phyloP scores from a whole-genome alignment of 2,113 vertebrate species.

The Cairina moschata region DNA sequence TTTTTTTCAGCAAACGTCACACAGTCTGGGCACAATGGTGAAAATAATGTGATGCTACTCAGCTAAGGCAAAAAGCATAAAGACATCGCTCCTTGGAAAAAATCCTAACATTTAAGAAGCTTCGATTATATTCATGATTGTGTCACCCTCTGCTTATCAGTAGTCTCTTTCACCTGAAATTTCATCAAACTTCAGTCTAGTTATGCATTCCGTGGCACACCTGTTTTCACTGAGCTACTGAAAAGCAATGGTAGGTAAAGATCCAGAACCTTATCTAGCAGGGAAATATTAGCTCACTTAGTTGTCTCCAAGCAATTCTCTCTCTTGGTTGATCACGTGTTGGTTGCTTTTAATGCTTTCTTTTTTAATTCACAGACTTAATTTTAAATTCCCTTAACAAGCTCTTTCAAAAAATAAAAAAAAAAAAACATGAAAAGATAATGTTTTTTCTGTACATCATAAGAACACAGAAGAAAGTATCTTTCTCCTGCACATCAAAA shows the following conservation, averaged over 20 bases:
- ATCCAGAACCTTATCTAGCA: not conserved
- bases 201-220: not conserved
- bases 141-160: not conserved
- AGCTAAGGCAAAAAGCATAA: not conserved
- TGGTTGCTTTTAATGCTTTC: not conserved
- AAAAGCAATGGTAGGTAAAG: not conserved
- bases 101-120: not conserved
- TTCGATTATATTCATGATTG: not conserved
- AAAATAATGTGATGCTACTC: not conserved
- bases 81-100: not conserved
- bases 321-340: not conserved
- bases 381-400: not conserved
- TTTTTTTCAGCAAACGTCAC: not conserved
- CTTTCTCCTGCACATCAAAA: rapidly evolving
- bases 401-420: not conserved
- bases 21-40: not conserved
- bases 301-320: not conserved
- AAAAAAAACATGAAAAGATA: not conserved
- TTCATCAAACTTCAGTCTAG: not conserved
- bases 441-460: not conserved
- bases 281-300: not conserved
- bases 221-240: not conserved
- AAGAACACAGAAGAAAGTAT: not conserved
- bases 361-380: not conserved
- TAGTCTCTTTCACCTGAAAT: not conserved